Conservation (phyloP, 2,888 invertebrate species). For the Incurvaria masculella region DNA sequence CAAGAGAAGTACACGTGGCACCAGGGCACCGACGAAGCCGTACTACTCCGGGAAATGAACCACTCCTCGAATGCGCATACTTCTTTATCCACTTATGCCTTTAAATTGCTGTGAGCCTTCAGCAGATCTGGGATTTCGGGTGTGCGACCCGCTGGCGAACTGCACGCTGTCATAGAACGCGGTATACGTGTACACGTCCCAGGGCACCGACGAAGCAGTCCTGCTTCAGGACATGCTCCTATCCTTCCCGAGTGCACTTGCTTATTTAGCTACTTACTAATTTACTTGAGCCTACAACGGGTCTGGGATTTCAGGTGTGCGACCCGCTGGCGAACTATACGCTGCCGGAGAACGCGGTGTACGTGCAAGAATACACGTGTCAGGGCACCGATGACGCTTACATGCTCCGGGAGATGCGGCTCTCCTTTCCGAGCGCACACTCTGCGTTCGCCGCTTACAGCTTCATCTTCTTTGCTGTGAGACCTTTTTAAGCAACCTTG, state of each 20-base stretch:
- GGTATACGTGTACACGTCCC: constrained; percentile 30
- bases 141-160: constrained; percentile 24
- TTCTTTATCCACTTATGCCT: background rate
- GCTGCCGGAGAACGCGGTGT: constrained; percentile 39
- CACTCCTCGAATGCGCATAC: background rate
- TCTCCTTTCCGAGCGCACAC: constrained; percentile 53
- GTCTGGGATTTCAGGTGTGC: constrained; percentile 49
- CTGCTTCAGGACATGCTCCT: background rate
- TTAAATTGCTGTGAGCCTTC: too few relatives aligned
- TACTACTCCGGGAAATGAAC: background rate
- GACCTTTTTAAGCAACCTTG: too few relatives aligned
- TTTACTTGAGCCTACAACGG: constrained; percentile 19
- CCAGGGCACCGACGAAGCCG: too few relatives aligned
- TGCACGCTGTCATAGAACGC: constrained; percentile 35
- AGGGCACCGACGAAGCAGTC: too few relatives aligned
- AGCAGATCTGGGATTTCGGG: constrained; percentile 30
- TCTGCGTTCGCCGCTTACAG: constrained; percentile 49
- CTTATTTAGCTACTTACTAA: constrained; percentile 35
- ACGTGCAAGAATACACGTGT: constrained; percentile 38
- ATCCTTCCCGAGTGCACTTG: constrained; percentile 19
- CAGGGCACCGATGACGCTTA: constrained; percentile 22
- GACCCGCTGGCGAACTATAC: constrained; percentile 55
- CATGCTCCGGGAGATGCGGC: constrained; percentile 55
- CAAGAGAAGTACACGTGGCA: too few relatives aligned
- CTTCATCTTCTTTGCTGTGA: constrained; percentile 70